Evolutionary conservation across 1,140 invertebrate species (phyloP).

Genomic region (Dinothrombium tinctorium): DNA sequence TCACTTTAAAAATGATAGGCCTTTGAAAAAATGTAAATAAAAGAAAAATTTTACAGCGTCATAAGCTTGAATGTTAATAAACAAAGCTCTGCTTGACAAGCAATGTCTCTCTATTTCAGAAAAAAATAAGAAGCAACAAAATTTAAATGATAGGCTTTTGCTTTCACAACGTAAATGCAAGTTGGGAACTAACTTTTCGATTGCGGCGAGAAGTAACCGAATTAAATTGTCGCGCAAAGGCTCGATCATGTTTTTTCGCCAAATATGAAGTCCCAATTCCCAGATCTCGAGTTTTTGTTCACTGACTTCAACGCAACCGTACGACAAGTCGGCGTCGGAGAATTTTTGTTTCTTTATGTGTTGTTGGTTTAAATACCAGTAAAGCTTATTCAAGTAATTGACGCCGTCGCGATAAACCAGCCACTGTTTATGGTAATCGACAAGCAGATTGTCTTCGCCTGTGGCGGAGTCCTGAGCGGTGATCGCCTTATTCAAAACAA

Average conservation of each 20-base stretch:
- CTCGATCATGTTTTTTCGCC: slow-evolving; percentile 60
- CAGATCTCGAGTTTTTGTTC: slow-evolving; percentile 70
- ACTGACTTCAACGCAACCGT: slow-evolving; percentile 39
- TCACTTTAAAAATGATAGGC: too few relatives aligned
- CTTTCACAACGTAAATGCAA: too few relatives aligned
- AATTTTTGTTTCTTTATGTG: slow-evolving; percentile 73
- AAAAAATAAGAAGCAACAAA: too few relatives aligned
- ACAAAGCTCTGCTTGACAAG: too few relatives aligned
- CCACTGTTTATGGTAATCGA: slow-evolving; percentile 54
- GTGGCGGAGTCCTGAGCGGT: not conserved
- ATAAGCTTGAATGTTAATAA: too few relatives aligned
- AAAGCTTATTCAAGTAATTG: slow-evolving; percentile 59
- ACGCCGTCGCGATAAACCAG: slow-evolving; percentile 54
- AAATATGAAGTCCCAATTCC: slow-evolving; percentile 52
- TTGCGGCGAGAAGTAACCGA: slow-evolving; percentile 43
- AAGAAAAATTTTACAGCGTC: too few relatives aligned
- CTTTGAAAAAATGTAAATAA: too few relatives aligned
- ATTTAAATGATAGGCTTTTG: too few relatives aligned
- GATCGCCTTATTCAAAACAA: slow-evolving; percentile 28
- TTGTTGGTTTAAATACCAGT: slow-evolving; percentile 71
- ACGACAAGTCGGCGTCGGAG: slow-evolving; percentile 69
- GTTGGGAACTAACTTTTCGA: slow-evolving; percentile 30
- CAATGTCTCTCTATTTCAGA: too few relatives aligned
- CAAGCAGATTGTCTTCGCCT: slow-evolving; percentile 21
- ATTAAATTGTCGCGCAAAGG: slow-evolving; percentile 43